Base-by-base conservation (phyloP, 1,140 invertebrate species). In the Aradophagus sp. region DNA sequence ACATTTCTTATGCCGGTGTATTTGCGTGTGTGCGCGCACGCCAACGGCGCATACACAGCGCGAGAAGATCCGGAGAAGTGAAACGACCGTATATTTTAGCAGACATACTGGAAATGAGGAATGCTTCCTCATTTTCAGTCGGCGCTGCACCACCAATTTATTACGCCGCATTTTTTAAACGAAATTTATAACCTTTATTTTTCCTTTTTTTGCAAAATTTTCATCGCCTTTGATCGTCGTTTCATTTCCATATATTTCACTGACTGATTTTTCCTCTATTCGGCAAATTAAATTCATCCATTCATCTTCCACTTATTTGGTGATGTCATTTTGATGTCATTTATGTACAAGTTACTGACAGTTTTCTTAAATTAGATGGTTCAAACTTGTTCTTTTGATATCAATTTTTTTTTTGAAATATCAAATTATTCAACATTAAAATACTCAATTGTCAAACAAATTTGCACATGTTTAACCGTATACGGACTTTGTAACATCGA, bases 51-150 rank as follows among this genome's bases (percentile, higher is more conserved):
- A 27, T 50, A 41, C 15, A 56, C 36, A 55, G 32, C 35, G 20
- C 36, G 16, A 20, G 29, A 7, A 50, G 50, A 50, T 62, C 39
- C 50, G 48, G 50, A 44, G 23, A 52, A 58, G 67, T 62, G 52
- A 63, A 70, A 63, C 67, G 58, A 63, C 44, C 67, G 45, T 63
- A 70, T 63, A 70, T 70, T 58, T 63, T 58, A 39, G 26, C 59
- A 53, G 67, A 63, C 58, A 52, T 59, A 39, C 59, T 70, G 52
- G 53, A 70, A 70, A 70, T 59, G 59, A 70, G 58, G 52, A 62
- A 62, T 48, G 50, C 42, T 50, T 56, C 66, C 56, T 50, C 58
- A 70, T 62, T 62, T 61, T 36, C 58, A 53, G 53, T 42, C 39
- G 31, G 23, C 47, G 55, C 31, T 38, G 44, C 27, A 34, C 31